phyloP scores from a whole-genome alignment of 2,797 vertebrate genomes.

The Heterohyrax brucei region DNA sequence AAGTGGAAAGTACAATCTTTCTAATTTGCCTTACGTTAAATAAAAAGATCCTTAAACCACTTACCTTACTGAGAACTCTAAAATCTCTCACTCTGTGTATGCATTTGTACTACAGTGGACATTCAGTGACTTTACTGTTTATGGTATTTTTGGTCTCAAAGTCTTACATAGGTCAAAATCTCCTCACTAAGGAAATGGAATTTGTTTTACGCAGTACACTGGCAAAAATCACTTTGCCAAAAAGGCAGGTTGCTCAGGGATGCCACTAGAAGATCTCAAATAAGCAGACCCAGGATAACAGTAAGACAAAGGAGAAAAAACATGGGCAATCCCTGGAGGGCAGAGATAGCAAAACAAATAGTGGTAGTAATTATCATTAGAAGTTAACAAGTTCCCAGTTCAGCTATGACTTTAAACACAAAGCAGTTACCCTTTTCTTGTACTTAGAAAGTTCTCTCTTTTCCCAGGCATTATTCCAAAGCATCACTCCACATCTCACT shows the following conservation, averaged over 20 bases:
- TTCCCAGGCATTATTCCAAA: neutral
- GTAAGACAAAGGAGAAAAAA: neutral
- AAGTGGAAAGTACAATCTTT: neutral
- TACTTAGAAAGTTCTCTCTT: neutral
- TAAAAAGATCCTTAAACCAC: neutral
- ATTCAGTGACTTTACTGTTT: neutral
- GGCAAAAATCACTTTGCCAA: slow-evolving; percentile 30
- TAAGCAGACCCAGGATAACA: neutral
- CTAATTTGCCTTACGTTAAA: neutral
- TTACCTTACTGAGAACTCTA: neutral
- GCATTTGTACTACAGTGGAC: neutral
- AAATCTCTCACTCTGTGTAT: neutral
- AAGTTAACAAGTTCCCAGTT: neutral
- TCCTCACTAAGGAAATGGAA: neutral
- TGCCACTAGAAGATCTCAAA: neutral
- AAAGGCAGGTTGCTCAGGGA: neutral
- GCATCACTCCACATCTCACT: neutral
- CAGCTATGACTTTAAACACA: neutral
- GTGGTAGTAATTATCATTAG: neutral
- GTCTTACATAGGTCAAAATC: neutral
- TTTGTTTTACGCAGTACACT: neutral
- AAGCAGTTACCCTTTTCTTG: neutral
- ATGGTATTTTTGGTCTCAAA: slow-evolving; percentile 14
- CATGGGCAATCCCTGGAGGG: neutral
- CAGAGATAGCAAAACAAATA: neutral